Evolutionary conservation across 1,140 invertebrate species (phyloP).

Genomic region (Ctenoplectra terminalis): DNA sequence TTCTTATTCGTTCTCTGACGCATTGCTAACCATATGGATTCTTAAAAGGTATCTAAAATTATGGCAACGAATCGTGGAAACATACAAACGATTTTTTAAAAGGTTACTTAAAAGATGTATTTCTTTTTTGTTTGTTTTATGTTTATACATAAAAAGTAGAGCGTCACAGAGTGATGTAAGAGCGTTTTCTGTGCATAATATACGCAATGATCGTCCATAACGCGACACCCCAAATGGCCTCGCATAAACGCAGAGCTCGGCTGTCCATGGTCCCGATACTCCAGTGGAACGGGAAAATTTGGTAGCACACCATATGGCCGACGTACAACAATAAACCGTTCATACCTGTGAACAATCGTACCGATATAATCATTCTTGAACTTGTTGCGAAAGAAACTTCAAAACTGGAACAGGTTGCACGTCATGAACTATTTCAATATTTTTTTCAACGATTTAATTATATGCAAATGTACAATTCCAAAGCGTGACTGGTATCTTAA

Average conservation of each 20-base stretch:
- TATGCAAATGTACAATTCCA: too few relatives aligned
- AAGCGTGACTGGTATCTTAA: too few relatives aligned
- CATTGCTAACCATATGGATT: too few relatives aligned
- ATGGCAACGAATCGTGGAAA: too few relatives aligned
- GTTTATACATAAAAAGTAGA: background rate
- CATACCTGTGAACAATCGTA: constrained; percentile 85
- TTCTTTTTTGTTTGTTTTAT: too few relatives aligned
- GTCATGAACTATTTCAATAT: background rate
- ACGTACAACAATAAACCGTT: constrained; percentile 95
- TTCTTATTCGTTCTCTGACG: too few relatives aligned
- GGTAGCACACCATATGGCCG: constrained; percentile 90
- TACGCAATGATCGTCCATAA: constrained; percentile 92
- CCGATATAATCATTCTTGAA: background rate
- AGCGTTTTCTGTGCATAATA: constrained; percentile 87
- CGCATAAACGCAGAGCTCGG: constrained; percentile 88
- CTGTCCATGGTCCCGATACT: constrained; percentile 87
- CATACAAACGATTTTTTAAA: too few relatives aligned
- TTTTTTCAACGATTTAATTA: too few relatives aligned
- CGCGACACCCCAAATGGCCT: constrained; percentile 91
- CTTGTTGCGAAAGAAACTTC: background rate
- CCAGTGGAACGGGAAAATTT: constrained; percentile 94
- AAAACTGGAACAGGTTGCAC: background rate
- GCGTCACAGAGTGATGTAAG: constrained; percentile 87
- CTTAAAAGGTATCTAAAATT: too few relatives aligned
- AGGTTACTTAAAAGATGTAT: too few relatives aligned